Evolutionary conservation across 2,797 vertebrate species (phyloP).

Genomic region (Halcyon leucocephala): DNA sequence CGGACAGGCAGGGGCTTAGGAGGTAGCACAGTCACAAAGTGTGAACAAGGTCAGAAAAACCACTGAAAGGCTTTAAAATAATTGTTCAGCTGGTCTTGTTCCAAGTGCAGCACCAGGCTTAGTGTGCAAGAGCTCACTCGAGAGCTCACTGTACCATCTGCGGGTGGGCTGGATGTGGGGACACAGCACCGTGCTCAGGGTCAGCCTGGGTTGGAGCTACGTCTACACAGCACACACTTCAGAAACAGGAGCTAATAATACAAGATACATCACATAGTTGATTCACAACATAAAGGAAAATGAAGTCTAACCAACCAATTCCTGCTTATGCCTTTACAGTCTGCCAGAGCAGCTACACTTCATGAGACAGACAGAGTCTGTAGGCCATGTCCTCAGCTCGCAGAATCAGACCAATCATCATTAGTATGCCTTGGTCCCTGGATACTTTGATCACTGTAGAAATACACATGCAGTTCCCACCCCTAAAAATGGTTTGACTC

Average conservation of each 20-base stretch:
- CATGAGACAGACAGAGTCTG: background rate
- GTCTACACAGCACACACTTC: background rate
- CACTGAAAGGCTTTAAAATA: background rate
- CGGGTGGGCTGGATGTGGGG: background rate
- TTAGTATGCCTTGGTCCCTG: background rate
- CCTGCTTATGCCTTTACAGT: background rate
- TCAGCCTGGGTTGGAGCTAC: background rate
- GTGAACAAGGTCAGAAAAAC: background rate
- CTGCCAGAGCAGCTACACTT: background rate
- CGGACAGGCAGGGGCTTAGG: background rate
- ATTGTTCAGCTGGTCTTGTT: background rate
- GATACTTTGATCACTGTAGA: slow-evolving; percentile 57
- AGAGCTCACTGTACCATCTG: background rate
- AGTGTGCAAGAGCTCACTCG: accelerated
- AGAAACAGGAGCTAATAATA: background rate
- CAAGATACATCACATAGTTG: background rate
- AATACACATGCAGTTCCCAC: slow-evolving; percentile 1
- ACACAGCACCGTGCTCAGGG: background rate
- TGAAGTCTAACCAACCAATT: background rate
- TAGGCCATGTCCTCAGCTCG: background rate
- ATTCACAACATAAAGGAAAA: background rate
- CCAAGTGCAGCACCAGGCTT: background rate
- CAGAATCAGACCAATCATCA: slow-evolving; percentile 25
- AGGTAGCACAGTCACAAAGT: background rate
- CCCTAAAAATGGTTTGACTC: slow-evolving; percentile 61